These are phyloP conservation scores for Camelus dromedarius DNA, from an alignment of 2,113 vertebrate species.

Conservation along the genomic window DNA sequence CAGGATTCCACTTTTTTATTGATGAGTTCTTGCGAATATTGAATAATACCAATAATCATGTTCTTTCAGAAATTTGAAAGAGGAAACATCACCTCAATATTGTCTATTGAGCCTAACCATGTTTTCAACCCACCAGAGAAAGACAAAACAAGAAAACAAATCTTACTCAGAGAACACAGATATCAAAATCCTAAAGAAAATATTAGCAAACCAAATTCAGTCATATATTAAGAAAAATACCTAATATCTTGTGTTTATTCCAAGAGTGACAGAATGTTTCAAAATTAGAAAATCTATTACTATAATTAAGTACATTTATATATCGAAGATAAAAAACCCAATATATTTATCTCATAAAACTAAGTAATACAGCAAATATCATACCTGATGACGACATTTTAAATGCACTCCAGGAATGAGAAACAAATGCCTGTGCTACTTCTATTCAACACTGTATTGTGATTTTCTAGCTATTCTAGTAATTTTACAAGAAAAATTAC, in stretches of 20 bases:
- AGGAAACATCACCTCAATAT: background rate
- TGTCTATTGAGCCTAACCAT: background rate
- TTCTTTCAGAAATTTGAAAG: background rate
- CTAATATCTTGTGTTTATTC: background rate
- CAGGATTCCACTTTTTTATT: background rate
- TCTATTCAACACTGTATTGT: background rate
- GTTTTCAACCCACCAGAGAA: background rate
- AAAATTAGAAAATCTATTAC: background rate
- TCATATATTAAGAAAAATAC: background rate
- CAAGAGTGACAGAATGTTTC: background rate
- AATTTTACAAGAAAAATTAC: background rate
- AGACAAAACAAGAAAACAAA: background rate
- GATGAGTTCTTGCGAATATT: background rate
- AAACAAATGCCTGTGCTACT: background rate
- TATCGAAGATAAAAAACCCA: background rate
- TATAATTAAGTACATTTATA: background rate
- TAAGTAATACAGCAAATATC: background rate
- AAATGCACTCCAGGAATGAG: background rate
- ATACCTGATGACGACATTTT: background rate
- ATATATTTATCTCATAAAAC: background rate
- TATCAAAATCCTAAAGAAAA: background rate
- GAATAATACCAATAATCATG: background rate
- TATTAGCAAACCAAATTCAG: background rate
- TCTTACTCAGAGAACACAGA: background rate
- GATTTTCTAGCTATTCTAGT: background rate